A percentile compares a stretch with the other conserved stretches of the same genome.
Evolutionary conservation across 2,888 invertebrate genomes (phyloP).

Genomic region (Julus scandinavius): DNA sequence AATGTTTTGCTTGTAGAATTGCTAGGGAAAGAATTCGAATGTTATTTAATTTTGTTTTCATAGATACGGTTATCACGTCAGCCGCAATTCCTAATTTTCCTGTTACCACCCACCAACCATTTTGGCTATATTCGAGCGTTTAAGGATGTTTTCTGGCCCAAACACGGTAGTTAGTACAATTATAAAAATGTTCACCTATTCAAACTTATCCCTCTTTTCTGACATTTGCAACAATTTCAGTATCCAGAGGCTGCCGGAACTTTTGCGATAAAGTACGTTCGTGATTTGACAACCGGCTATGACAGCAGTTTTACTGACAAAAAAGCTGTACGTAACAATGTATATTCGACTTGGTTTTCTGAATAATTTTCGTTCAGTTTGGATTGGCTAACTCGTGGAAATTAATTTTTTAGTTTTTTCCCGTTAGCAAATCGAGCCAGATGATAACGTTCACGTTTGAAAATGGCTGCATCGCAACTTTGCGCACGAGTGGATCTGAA

Average conservation of each 20-base stretch:
- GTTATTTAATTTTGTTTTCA: too few species aligned
- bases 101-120: conserved; percentile 80
- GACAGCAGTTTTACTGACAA: conserved; percentile 78
- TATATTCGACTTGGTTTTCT: too few species aligned
- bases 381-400: too few species aligned
- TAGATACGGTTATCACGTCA: conserved; percentile 89
- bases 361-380: not conserved
- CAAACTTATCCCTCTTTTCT: too few species aligned
- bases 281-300: conserved; percentile 90
- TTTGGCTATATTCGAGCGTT: conserved; percentile 79
- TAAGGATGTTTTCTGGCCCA: conserved; percentile 77
- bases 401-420: conserved; percentile 65
- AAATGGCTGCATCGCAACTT: conserved; percentile 85
- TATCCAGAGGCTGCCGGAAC: conserved; percentile 68
- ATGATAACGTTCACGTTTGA: conserved; percentile 96
- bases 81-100: conserved; percentile 88
- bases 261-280: conserved; percentile 73
- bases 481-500: conserved; percentile 97
- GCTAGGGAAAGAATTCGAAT: conserved; percentile 58
- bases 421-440: conserved; percentile 71
- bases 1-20: too few species aligned
- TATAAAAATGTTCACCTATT: not conserved
- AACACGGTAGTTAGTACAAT: conserved; percentile 68
- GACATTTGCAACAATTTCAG: conserved; percentile 61
- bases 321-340: conserved; percentile 71